phyloP scores from a whole-genome alignment of 2,113 vertebrate genomes.

The Actenoides hombroni region DNA sequence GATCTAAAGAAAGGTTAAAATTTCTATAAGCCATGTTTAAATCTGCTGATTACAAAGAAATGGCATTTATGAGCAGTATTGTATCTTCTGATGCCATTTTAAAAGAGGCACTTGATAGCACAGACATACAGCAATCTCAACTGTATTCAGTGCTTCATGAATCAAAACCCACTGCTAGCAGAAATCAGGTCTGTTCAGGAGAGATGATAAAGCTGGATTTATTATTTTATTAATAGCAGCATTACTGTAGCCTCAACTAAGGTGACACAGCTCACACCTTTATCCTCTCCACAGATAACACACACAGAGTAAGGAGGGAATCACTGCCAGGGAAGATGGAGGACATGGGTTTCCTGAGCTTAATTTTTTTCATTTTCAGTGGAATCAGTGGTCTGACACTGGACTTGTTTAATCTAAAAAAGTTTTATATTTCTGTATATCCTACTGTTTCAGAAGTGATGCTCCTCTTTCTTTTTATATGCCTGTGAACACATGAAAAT shows the following conservation, averaged over 20 bases:
- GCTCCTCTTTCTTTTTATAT: neutral
- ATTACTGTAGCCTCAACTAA: constrained; percentile 1
- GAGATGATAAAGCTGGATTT: constrained; percentile 22
- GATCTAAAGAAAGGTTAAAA: constrained; percentile 26
- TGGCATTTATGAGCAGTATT: neutral
- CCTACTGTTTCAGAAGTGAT: neutral
- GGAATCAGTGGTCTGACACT: neutral
- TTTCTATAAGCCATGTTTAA: neutral
- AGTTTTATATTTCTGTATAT: neutral
- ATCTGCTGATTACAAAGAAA: constrained; percentile 34
- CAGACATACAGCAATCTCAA: neutral
- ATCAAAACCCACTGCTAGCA: constrained; percentile 11
- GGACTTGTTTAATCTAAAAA: neutral
- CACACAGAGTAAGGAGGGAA: neutral
- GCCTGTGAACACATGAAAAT: neutral
- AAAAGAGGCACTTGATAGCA: neutral
- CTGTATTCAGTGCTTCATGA: constrained; percentile 3
- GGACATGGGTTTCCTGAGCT: neutral
- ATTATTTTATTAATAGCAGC: constrained; percentile 46
- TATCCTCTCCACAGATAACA: neutral
- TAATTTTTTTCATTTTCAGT: neutral
- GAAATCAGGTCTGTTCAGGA: constrained; percentile 20
- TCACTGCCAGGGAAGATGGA: neutral
- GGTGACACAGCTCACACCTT: neutral
- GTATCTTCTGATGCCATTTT: neutral